phyloP scores from a whole-genome alignment of 2,797 vertebrate species.

The Scarus forsteni region DNA sequence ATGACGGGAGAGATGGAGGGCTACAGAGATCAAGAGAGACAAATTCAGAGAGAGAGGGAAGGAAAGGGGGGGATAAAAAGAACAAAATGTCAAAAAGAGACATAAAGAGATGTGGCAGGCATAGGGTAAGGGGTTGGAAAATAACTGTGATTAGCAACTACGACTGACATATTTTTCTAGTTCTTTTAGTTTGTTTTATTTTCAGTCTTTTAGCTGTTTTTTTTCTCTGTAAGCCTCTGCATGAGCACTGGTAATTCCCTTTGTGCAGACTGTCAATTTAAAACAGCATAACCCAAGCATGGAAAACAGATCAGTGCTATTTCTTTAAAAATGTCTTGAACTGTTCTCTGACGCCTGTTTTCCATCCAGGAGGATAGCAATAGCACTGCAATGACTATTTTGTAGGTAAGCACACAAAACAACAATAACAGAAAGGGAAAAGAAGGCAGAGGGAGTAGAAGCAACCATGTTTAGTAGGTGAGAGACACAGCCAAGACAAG shows the following conservation, averaged over 20 bases:
- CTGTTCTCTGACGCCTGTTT: constrained; percentile 45
- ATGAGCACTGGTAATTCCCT: constrained; percentile 29
- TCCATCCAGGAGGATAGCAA: constrained; percentile 23
- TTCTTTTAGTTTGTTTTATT: constrained; percentile 37
- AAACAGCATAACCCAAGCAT: constrained; percentile 10
- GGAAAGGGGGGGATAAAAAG: constrained; percentile 30
- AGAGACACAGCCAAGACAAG: constrained; percentile 5
- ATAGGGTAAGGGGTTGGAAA: constrained; percentile 42
- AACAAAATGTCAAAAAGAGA: constrained; percentile 44
- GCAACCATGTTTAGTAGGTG: not conserved
- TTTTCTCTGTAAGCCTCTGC: constrained; percentile 17
- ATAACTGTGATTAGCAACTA: constrained; percentile 59
- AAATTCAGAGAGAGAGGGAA: constrained; percentile 37
- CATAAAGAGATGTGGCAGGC: constrained; percentile 43
- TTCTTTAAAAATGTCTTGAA: constrained; percentile 39
- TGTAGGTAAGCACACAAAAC: constrained; percentile 25
- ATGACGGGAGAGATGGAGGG: constrained; percentile 61
- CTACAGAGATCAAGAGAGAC: constrained; percentile 64
- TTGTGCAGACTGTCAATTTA: constrained; percentile 28
- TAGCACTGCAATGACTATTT: constrained; percentile 20
- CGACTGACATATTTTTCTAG: constrained; percentile 43
- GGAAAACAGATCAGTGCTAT: constrained; percentile 23
- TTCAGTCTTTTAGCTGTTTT: constrained; percentile 12
- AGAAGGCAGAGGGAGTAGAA: not conserved
- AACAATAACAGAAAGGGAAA: constrained; percentile 21